phyloP scores from a whole-genome alignment of 2,113 vertebrate species.

The Rattus norvegicus region DNA sequence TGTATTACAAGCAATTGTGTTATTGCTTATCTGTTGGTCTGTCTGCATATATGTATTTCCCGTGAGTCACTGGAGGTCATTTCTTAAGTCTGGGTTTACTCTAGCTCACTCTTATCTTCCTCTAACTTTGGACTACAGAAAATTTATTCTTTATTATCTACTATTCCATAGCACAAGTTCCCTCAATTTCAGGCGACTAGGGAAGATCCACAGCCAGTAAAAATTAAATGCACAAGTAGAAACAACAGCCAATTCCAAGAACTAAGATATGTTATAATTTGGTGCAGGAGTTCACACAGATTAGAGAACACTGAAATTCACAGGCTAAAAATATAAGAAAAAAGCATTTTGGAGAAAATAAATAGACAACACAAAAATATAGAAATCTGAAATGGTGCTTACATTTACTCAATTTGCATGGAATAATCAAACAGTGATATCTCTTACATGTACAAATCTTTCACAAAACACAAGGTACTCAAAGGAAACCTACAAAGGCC shows the following conservation, averaged over 20 bases:
- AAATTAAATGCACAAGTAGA: not conserved
- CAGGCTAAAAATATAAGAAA: slow-evolving; percentile 30
- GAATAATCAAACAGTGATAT: slow-evolving; percentile 27
- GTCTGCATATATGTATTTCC: not conserved
- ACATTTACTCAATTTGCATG: not conserved
- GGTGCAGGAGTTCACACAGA: not conserved
- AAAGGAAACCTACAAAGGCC: not conserved
- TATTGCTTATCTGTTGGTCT: not conserved
- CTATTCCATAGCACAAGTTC: not conserved
- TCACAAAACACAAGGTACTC: not conserved
- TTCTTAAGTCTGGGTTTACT: not conserved
- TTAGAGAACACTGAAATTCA: not conserved
- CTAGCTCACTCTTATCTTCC: not conserved
- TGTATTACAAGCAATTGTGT: not conserved
- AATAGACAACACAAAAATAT: not conserved
- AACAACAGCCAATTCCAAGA: slow-evolving; percentile 9
- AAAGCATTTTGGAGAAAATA: slow-evolving; percentile 21
- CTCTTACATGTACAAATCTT: not conserved
- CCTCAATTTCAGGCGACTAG: not conserved
- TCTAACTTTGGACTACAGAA: not conserved
- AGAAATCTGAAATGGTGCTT: not conserved
- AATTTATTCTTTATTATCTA: slow-evolving; percentile 26
- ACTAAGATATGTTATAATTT: slow-evolving; percentile 19
- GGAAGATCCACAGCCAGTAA: not conserved
- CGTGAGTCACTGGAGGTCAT: not conserved